Evolutionary conservation across 2,113 vertebrate species (phyloP), one percentile per base, ranked within the genome.

Genomic region (Scomber colias): DNA sequence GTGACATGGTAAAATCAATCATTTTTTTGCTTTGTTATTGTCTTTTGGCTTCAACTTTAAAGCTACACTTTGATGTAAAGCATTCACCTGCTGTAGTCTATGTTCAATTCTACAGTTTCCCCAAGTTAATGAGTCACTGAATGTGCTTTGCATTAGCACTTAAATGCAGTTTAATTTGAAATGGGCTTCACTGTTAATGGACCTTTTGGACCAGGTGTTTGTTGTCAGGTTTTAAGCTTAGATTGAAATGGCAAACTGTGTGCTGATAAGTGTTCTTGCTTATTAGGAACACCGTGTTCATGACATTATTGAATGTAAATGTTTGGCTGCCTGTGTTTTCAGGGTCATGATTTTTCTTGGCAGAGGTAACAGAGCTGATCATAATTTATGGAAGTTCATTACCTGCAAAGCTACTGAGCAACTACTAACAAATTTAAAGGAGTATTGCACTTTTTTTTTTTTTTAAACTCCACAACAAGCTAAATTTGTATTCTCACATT

Each of bases 11-110:
- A 40, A 75, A 71, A 79, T 66, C 0, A 63, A 50, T 64, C 56
- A 16, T 4, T 35, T 45, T 27, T 27, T 48, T 21, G 13, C 24
- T 24, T 21, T 45, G 4, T 71, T 66, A 69, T 66, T 76, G 55
- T 55, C 60, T 62, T 35, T 21, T 44, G 46, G 51, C 44, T n/a
- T 35, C 13, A 60, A 62, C 40, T 46, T 4, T 4, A 3, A 73
- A 77, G 60, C 19, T 45, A 13, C 46, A 56, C 67, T 86, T 62
- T 81, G 83, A 86, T 84, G 77, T 86, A 69, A 80, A 55, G 19
- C 50, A 16, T n/a, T 31, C 71, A 76, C 62, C 84, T 89, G 87
- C 72, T 31, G 66, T 9, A 55, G 62, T 69, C 50, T 67, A 61
- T 4, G 1, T 79, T 79, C 59, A 16, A 77, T 75, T 76, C 71